These are phyloP conservation scores for Ambastaia sidthimunki DNA, from an alignment of 2,797 vertebrate species.

Conservation along the genomic window DNA sequence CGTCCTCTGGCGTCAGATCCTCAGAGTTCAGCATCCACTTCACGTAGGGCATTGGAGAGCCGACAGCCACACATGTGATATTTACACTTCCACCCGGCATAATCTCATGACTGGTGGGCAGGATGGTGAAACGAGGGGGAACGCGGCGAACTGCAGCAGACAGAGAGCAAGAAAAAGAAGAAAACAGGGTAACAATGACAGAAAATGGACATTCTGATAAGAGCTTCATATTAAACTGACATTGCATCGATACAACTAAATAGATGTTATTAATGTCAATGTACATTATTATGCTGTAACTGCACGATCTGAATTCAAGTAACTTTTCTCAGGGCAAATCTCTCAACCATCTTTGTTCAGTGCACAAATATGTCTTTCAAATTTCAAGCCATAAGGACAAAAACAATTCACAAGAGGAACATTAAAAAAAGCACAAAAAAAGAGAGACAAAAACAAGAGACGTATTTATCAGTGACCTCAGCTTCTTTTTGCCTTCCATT, in stretches of 20 bases:
- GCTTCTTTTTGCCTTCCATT: background rate
- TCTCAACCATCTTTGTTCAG: background rate
- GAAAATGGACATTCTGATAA: background rate
- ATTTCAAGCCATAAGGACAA: background rate
- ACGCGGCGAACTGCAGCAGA: slow-evolving; percentile 92
- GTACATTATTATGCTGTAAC: slow-evolving; percentile 25
- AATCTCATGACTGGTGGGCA: slow-evolving; percentile 94
- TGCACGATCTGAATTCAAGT: background rate
- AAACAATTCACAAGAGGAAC: background rate
- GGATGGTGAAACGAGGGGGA: slow-evolving; percentile 94
- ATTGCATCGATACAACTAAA: slow-evolving; percentile 29
- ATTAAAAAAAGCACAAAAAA: background rate
- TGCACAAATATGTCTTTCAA: background rate
- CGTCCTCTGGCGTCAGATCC: slow-evolving; percentile 94
- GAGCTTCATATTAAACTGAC: slow-evolving; percentile 51
- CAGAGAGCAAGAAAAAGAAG: slow-evolving; percentile 70
- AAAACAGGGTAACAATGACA: slow-evolving; percentile 74
- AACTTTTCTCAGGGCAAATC: background rate
- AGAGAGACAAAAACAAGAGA: background rate
- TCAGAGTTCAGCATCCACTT: slow-evolving; percentile 97
- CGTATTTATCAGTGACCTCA: background rate
- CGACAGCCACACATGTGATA: slow-evolving; percentile 97
- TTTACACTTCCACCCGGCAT: slow-evolving; percentile 97
- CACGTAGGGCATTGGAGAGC: slow-evolving; percentile 96
- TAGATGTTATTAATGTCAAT: slow-evolving; percentile 25